Evolutionary conservation across 2,888 invertebrate species (phyloP).

Genomic region (Dryocosmus kuriphilus): DNA sequence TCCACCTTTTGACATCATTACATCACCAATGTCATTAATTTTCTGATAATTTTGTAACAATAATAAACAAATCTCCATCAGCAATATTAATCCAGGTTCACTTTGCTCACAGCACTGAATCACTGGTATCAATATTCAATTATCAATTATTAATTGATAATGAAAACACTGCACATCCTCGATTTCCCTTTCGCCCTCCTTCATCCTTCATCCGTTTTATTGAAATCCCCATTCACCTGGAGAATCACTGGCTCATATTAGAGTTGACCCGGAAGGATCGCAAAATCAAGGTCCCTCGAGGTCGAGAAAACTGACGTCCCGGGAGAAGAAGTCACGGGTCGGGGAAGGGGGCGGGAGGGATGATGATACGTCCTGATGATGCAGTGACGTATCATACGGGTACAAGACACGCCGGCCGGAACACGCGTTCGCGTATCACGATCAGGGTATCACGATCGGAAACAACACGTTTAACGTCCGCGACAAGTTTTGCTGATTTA

Average conservation of each 20-base stretch:
- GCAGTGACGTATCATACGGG: not conserved
- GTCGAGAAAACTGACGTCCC: not conserved
- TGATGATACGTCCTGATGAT: not conserved
- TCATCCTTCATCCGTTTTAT: constrained; percentile 17
- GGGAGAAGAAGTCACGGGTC: not conserved
- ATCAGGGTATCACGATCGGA: not conserved
- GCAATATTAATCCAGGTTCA: constrained; percentile 23
- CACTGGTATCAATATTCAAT: constrained; percentile 2
- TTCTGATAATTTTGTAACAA: not conserved
- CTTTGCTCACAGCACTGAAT: constrained; percentile 33
- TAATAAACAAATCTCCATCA: not conserved
- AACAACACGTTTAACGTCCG: not conserved
- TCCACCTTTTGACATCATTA: not conserved
- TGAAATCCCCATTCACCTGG: not conserved
- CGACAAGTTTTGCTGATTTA: constrained; percentile 5
- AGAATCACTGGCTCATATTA: not conserved
- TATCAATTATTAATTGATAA: not conserved
- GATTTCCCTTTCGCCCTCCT: not conserved
- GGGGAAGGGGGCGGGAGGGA: not conserved
- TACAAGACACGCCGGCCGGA: constrained; percentile 21
- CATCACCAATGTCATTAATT: not conserved
- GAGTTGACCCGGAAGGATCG: not conserved
- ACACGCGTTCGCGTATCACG: constrained; percentile 16
- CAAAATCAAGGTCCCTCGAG: constrained; percentile 21
- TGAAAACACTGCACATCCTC: constrained; percentile 21